Evolutionary conservation across 1,140 invertebrate species (phyloP).

Genomic region (Nephotettix cincticeps): DNA sequence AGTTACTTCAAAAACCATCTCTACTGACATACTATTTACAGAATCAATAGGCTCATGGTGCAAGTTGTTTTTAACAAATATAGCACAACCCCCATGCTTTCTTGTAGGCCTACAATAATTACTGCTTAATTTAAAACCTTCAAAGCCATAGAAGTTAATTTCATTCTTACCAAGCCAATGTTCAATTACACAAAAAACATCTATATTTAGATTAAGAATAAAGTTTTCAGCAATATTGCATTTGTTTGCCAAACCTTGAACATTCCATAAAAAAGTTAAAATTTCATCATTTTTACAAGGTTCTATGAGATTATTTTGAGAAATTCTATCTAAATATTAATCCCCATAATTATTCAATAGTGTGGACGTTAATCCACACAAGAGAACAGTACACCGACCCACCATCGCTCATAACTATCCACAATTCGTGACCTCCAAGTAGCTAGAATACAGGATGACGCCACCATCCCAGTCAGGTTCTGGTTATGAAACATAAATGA

Average conservation of each 20-base stretch:
- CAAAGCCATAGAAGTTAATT: background rate
- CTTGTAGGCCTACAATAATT: constrained; percentile 10
- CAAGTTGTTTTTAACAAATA: background rate
- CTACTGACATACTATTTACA: constrained; percentile 1
- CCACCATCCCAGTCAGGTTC: no score
- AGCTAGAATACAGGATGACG: no score
- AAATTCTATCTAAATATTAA: no score
- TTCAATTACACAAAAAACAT: constrained; percentile 12
- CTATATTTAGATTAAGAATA: background rate
- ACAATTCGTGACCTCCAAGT: no score
- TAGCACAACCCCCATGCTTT: background rate
- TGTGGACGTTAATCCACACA: no score
- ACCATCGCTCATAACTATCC: no score
- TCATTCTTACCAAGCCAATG: background rate
- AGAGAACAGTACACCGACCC: no score
- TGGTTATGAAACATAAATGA: no score
- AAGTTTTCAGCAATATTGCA: background rate
- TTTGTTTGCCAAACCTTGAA: background rate
- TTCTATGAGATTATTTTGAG: no score
- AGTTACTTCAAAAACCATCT: constrained; percentile 1
- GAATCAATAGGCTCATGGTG: background rate
- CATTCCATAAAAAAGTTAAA: constrained; percentile 1
- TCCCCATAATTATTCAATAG: no score
- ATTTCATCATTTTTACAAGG: background rate
- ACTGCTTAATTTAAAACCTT: background rate